Conservation (phyloP, 2,888 invertebrate genomes). For the Microplitis manilae region DNA sequence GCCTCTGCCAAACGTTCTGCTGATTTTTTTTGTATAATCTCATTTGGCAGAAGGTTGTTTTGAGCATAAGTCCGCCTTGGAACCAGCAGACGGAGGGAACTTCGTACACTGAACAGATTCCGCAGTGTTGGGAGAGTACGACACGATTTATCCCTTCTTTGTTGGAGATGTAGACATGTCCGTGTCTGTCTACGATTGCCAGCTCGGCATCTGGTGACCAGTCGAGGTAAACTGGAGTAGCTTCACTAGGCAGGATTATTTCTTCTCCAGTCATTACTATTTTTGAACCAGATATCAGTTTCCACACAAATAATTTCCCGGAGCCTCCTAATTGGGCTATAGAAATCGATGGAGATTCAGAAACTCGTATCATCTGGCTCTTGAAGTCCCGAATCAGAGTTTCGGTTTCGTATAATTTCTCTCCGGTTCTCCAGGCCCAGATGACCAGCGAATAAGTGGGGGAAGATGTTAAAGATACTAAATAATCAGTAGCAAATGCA, state of each 20-base stretch:
- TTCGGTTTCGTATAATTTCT: constrained; percentile 71
- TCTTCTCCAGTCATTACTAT: constrained; percentile 52
- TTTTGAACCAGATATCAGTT: constrained; percentile 50
- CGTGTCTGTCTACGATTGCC: constrained; percentile 59
- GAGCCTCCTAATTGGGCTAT: constrained; percentile 61
- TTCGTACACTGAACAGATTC: constrained; percentile 56
- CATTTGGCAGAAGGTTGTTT: constrained; percentile 65
- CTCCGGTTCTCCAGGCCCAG: constrained; percentile 81
- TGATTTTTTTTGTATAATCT: constrained; percentile 56
- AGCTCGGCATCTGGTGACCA: constrained; percentile 60
- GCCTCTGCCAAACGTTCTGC: constrained; percentile 54
- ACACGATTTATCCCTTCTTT: constrained; percentile 57
- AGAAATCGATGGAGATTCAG: constrained; percentile 47
- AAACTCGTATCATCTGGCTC: constrained; percentile 57
- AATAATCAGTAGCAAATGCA: constrained; percentile 57
- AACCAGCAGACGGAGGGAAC: constrained; percentile 61
- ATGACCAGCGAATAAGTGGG: constrained; percentile 73
- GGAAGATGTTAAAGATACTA: constrained; percentile 58
- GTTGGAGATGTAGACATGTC: constrained; percentile 61
- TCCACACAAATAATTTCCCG: constrained; percentile 61
- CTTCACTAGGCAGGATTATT: constrained; percentile 54
- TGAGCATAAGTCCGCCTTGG: constrained; percentile 59
- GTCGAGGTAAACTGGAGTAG: constrained; percentile 52
- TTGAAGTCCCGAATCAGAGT: constrained; percentile 57
- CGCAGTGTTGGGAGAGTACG: constrained; percentile 57